These are phyloP conservation scores for Microcebus lehilahytsara DNA, from an alignment of 2,113 vertebrate species.

Conservation along the genomic window DNA sequence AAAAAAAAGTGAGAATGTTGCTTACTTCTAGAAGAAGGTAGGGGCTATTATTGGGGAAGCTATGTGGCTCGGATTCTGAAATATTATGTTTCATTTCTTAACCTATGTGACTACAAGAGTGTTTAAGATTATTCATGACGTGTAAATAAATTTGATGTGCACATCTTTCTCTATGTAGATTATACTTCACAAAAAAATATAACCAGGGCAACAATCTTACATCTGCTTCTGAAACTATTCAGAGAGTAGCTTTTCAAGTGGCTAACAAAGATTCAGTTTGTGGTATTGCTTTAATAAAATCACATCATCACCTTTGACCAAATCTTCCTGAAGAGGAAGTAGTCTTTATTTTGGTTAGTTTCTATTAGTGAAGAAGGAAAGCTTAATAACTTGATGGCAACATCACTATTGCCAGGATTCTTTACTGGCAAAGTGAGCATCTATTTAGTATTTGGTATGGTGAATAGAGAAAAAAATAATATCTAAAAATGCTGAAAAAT, in stretches of 20 bases:
- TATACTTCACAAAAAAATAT: neutral
- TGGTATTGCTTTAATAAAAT: too few species aligned
- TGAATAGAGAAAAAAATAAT: neutral
- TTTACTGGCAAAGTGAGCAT: neutral
- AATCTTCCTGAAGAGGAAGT: neutral
- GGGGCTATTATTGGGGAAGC: neutral
- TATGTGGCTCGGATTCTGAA: neutral
- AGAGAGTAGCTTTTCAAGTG: neutral
- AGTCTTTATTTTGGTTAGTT: neutral
- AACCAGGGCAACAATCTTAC: neutral
- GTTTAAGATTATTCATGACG: neutral
- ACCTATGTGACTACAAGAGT: too few species aligned
- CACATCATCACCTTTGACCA: neutral
- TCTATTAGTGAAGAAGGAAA: neutral
- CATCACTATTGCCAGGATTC: neutral
- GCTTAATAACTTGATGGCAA: neutral
- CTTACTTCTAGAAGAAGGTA: neutral
- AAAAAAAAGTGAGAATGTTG: neutral
- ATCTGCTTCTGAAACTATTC: neutral
- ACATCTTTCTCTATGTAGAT: neutral
- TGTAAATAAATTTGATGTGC: neutral
- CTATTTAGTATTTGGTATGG: neutral
- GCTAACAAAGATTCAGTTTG: neutral
- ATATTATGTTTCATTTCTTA: neutral
- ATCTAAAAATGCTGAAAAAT: neutral